Percentiles rank a stretch among this genome's conserved stretches.
Evolutionary conservation across 2,797 vertebrate species (phyloP).

Genomic region (Typhlichthys eigenmanni): DNA sequence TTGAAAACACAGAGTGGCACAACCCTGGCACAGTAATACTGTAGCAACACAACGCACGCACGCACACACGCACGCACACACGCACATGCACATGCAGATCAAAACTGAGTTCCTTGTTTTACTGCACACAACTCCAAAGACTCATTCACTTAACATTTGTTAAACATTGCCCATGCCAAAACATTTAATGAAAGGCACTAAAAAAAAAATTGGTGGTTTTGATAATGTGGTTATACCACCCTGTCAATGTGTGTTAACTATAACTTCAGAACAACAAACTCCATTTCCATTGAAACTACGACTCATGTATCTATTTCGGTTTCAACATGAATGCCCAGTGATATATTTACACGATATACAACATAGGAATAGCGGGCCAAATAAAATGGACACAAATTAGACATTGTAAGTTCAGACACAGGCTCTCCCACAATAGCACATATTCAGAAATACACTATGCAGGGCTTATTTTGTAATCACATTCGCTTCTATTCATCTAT

Average conservation of each 20-base stretch:
- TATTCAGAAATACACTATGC: no score
- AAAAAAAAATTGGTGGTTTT: background rate
- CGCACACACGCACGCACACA: background rate
- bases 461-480: no score
- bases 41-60: background rate
- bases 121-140: background rate
- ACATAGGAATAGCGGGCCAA: no score
- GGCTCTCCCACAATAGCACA: no score
- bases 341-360: background rate
- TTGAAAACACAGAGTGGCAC: background rate
- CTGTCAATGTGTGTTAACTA: conserved; percentile 4
- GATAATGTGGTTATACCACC: conserved; percentile 14
- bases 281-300: background rate
- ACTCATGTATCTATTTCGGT: background rate
- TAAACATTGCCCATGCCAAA: background rate
- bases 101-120: conserved; percentile 37
- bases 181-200: conserved; percentile 2
- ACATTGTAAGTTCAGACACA: no score
- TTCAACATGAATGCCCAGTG: background rate
- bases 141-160: conserved; percentile 22
- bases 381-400: no score
- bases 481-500: no score
- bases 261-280: background rate
- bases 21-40: background rate
- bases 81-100: conserved; percentile 25